Evolutionary conservation across 2,113 vertebrate species (phyloP).

Genomic region (Corapipo altera): DNA sequence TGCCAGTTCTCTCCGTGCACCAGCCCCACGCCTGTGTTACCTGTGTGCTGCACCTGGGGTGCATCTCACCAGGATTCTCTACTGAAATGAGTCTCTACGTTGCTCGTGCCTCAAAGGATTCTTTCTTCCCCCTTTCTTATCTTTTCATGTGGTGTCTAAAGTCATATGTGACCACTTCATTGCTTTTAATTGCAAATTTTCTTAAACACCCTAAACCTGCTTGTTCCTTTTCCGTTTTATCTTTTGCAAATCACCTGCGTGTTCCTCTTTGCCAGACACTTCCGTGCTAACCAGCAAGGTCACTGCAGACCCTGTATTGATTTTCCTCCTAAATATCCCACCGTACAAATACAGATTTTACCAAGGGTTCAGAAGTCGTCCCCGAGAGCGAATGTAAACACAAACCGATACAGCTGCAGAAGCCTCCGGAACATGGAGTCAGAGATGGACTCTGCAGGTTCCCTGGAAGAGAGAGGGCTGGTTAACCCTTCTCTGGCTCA

Average conservation of each 20-base stretch:
- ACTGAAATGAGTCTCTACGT: not conserved
- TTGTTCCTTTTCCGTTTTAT: not conserved
- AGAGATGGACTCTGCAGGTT: not conserved
- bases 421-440: not conserved
- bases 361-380: not conserved
- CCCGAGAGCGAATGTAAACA: not conserved
- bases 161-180: not conserved
- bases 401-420: not conserved
- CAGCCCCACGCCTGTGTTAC: rapidly evolving
- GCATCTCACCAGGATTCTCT: rapidly evolving
- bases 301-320: not conserved
- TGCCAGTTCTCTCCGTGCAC: rapidly evolving
- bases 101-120: not conserved
- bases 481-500: not conserved
- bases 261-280: not conserved
- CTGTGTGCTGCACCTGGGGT: rapidly evolving
- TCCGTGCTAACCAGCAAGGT: conserved; percentile 8
- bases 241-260: not conserved
- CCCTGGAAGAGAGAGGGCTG: not conserved
- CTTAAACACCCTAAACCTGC: not conserved
- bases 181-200: not conserved
- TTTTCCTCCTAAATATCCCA: conserved; percentile 14
- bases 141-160: not conserved
- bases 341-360: not conserved
- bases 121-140: not conserved